Percentiles rank a stretch among this genome's conserved stretches.
Conservation (phyloP, 2,113 vertebrate genomes). For the Sylvilagus bachmani region DNA sequence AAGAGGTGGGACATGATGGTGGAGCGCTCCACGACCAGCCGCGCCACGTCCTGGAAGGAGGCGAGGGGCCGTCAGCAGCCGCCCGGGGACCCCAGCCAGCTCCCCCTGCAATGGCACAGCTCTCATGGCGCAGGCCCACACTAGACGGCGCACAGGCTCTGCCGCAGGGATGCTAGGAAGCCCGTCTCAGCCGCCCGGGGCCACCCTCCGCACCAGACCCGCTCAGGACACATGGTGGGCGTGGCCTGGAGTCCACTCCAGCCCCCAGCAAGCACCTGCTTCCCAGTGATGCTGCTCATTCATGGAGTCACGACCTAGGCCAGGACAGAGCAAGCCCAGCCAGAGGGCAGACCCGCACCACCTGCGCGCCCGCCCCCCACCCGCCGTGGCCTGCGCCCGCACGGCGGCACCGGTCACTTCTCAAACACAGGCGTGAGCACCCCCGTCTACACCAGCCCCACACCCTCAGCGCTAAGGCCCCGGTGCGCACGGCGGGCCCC, state of each 20-base stretch:
- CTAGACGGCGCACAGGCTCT: no score
- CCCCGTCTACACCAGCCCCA: neutral
- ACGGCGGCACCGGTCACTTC: no score
- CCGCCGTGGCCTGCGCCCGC: no score
- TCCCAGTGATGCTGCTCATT: neutral
- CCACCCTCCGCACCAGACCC: no score
- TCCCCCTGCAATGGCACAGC: neutral
- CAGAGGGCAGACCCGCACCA: neutral
- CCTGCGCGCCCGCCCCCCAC: neutral
- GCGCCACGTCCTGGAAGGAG: conserved; percentile 93
- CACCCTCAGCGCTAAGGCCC: no score
- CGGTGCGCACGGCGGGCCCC: neutral
- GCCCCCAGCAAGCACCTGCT: neutral
- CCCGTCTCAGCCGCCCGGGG: neutral
- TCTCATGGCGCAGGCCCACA: no score
- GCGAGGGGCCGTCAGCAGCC: neutral
- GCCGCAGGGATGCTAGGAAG: neutral
- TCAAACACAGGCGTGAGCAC: neutral
- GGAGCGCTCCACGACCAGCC: conserved; percentile 98
- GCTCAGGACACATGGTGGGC: neutral
- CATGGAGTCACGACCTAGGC: neutral
- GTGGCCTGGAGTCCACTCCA: neutral
- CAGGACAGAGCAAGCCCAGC: no score
- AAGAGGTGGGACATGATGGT: conserved; percentile 99
- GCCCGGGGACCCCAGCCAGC: neutral